Base-by-base conservation (phyloP, 2,113 vertebrate genomes). In the Bos indicus region DNA sequence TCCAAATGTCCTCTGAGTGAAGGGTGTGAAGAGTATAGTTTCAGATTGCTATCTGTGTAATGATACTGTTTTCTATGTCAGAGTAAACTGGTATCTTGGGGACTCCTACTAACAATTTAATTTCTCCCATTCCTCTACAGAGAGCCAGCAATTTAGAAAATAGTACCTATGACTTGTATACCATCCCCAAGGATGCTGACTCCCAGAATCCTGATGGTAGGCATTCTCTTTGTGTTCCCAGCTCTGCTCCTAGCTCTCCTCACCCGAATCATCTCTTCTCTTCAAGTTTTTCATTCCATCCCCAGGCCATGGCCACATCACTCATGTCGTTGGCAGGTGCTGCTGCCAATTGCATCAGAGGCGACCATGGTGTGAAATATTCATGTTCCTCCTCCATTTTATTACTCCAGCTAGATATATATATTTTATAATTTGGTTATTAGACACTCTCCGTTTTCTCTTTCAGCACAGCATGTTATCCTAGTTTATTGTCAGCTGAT, bases 61-160 rank as follows among this genome's bases (percentile, higher is more conserved):
- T 89, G 30, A 15, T 83, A 48, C 71, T 43, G 13, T 95, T 90
- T 95, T 88, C 80, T 96, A 14, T 92, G 19, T 96, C 46, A 90
- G 56, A 88, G 71, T 91, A 84, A 96, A 78, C 78, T 96, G 33
- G 8, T 81, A 2, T 80, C 83, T 90, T 81, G 48, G 33, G 23
- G 90, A 54, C 5, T 85, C 77, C 92, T 19, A 28, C 82, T 97
- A 90, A 90, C 59, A 80, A n/a, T 84, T 80, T 81, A 46, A 90
- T 71, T 56, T 90, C 19, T 15, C 1, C 30, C 14, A 59, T 10
- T 96, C 30, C 16, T 84, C 88, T 52, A 48, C 98, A 99, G 99
- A 99, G 99, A 98, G 99, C 99, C 90, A 99, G 99, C 90, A 99
- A 99, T 97, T 98, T 99, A 91, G 99, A 99, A 99, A 99, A 99